Evolutionary conservation across 1,140 invertebrate genomes (phyloP).

Genomic region (Cherax quadricarinatus): DNA sequence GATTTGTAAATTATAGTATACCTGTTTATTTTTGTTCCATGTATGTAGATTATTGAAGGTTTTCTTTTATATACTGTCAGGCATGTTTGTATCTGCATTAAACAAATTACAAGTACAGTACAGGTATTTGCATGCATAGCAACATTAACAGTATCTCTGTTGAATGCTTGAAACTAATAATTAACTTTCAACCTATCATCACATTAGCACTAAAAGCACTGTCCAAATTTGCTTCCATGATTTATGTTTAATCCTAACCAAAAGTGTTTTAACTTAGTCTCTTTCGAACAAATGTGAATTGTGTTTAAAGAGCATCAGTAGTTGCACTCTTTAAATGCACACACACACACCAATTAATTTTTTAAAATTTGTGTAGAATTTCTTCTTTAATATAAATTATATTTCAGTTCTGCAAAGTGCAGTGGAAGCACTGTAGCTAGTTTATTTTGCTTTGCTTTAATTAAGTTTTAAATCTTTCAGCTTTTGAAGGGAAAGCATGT

Average conservation of each 20-base stretch:
- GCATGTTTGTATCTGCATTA: slow-evolving; percentile 16
- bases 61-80: neutral
- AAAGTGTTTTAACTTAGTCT: neutral
- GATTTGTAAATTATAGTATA: neutral
- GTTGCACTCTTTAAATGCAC: too few species aligned
- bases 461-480: slow-evolving; percentile 77
- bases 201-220: neutral
- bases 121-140: slow-evolving; percentile 4
- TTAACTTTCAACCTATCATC: neutral
- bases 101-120: neutral
- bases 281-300: too few species aligned
- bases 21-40: neutral
- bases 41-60: neutral
- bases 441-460: neutral
- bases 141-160: neutral
- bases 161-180: neutral
- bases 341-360: too few species aligned
- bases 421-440: neutral
- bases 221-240: neutral
- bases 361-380: too few species aligned
- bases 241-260: neutral
- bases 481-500: slow-evolving; percentile 90
- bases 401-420: too few species aligned
- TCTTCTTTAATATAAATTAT: too few species aligned
- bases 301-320: too few species aligned